These are phyloP conservation scores for Phortica magna DNA, from an alignment of 2,888 invertebrate species.

Conservation along the genomic window DNA sequence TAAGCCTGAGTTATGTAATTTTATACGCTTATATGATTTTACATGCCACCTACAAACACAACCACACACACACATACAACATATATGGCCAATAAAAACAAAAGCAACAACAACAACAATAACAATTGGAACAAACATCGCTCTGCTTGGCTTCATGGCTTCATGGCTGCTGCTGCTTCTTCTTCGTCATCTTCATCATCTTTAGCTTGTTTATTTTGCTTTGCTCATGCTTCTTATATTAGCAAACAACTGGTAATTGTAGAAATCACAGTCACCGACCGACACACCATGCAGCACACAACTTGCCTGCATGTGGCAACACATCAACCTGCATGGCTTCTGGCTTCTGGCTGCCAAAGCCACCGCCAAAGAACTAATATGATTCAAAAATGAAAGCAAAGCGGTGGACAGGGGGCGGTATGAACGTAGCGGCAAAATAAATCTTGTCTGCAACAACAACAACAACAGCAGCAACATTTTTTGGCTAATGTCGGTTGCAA, in stretches of 20 bases:
- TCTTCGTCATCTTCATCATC: background rate
- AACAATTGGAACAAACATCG: background rate
- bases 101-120: conserved; percentile 15
- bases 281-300: background rate
- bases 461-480: conserved; percentile 41
- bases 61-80: background rate
- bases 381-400: background rate
- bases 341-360: conserved; percentile 2
- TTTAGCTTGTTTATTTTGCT: background rate
- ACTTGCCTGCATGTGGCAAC: background rate
- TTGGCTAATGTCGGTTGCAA: conserved; percentile 18
- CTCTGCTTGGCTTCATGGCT: background rate
- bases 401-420: too few relatives aligned
- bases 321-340: conserved; percentile 12
- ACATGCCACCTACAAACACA: background rate
- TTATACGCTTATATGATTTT: conserved; percentile 54
- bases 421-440: background rate
- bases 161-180: background rate
- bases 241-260: background rate
- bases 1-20: conserved; percentile 62
- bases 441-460: background rate
- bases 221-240: background rate
- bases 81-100: background rate
- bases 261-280: background rate
- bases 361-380: background rate